phyloP scores from a whole-genome alignment of 2,797 vertebrate genomes.

The Danio choprae region DNA sequence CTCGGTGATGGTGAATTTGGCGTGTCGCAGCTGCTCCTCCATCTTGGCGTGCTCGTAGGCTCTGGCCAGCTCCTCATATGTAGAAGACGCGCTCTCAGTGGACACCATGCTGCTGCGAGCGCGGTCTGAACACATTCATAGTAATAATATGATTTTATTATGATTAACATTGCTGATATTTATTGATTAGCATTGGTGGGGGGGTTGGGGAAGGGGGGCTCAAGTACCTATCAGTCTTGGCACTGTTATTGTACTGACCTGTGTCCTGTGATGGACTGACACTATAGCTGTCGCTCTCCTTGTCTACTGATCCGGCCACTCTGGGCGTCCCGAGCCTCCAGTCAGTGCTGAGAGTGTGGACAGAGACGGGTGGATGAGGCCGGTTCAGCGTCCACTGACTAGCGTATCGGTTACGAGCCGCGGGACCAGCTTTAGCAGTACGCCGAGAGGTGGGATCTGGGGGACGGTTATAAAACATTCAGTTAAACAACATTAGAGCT shows the following conservation, averaged over 20 bases:
- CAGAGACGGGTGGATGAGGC: conserved; percentile 93
- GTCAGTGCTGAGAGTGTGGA: conserved; percentile 96
- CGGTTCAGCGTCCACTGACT: conserved; percentile 99
- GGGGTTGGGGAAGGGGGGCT: too few relatives aligned
- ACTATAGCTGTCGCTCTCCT: conserved; percentile 98
- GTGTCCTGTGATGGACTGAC: conserved; percentile 99
- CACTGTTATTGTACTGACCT: conserved; percentile 74
- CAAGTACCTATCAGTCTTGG: neutral
- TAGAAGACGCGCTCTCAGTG: conserved; percentile 98
- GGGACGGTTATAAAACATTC: neutral
- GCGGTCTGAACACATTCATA: conserved; percentile 79
- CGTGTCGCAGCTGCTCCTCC: conserved; percentile 97
- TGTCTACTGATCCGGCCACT: conserved; percentile 92
- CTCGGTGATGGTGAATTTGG: conserved; percentile 99
- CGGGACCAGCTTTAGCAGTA: conserved; percentile 91
- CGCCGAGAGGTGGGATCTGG: conserved; percentile 95
- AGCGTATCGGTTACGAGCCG: conserved; percentile 92
- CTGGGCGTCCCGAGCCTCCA: conserved; percentile 95
- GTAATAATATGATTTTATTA: neutral
- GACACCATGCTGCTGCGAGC: conserved; percentile 99
- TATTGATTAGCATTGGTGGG: neutral
- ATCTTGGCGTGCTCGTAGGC: conserved; percentile 99
- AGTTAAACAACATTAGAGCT: neutral
- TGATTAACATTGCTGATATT: neutral
- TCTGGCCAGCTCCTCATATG: conserved; percentile 95